Evolutionary conservation across 2,888 invertebrate species (phyloP).

Genomic region (Gymnocheta viridis): DNA sequence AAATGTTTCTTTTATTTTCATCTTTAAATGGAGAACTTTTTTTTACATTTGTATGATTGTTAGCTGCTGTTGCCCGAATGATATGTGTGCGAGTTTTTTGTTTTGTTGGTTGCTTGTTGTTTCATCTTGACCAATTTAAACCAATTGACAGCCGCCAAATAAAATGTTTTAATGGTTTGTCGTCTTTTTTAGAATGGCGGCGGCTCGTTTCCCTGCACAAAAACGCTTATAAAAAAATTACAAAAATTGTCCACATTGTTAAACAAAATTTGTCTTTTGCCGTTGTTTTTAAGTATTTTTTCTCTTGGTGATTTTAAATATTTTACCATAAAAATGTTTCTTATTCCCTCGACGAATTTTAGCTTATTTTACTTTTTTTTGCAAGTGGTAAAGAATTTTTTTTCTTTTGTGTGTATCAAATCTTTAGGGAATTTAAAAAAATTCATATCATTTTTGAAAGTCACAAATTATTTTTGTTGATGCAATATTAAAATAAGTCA

Average conservation of each 20-base stretch:
- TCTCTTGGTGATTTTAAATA: slow-evolving; percentile 40
- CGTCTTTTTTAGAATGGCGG: slow-evolving; percentile 63
- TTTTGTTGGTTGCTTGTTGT: slow-evolving; percentile 16
- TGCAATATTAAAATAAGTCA: too few relatives aligned
- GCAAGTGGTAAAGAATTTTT: slow-evolving; percentile 3
- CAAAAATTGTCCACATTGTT: slow-evolving; percentile 62
- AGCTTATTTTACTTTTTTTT: not conserved
- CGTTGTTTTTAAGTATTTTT: slow-evolving; percentile 7
- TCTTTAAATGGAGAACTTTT: slow-evolving; percentile 49
- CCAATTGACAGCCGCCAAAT: slow-evolving; percentile 70
- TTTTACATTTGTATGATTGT: slow-evolving; percentile 34
- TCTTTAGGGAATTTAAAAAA: slow-evolving; percentile 45
- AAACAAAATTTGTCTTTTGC: slow-evolving; percentile 66
- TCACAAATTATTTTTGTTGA: not conserved
- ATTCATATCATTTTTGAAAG: slow-evolving; percentile 7
- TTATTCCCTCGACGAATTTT: slow-evolving; percentile 45
- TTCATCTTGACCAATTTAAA: slow-evolving; percentile 68
- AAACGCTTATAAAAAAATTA: slow-evolving; percentile 13
- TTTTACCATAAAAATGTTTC: slow-evolving; percentile 50
- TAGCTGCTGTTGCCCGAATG: slow-evolving; percentile 72
- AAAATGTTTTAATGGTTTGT: slow-evolving; percentile 67
- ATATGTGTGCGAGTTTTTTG: slow-evolving; percentile 79
- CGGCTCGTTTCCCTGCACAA: slow-evolving; percentile 39
- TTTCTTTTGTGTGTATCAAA: not conserved
- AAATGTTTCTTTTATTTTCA: slow-evolving; percentile 71